These are phyloP conservation scores for Pogonocherus hispidulus DNA, from an alignment of 2,888 invertebrate genomes.

Conservation along the genomic window DNA sequence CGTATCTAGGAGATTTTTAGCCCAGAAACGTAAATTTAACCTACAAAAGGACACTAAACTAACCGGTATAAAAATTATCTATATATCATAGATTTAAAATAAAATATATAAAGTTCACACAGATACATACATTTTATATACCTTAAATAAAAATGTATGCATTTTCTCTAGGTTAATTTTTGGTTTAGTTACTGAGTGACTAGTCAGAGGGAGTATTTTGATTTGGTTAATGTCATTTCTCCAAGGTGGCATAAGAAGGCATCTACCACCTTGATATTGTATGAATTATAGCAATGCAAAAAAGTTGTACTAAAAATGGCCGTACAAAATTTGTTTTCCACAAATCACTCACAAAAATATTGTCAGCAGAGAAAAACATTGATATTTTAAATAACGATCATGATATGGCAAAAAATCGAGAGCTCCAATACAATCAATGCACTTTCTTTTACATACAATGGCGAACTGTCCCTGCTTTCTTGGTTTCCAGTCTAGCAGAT, in stretches of 20 bases:
- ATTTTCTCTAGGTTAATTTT: not conserved
- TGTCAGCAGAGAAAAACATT: conserved; percentile 6
- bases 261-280: conserved; percentile 1
- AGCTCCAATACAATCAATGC: not conserved
- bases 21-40: conserved; percentile 32
- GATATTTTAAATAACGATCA: not conserved
- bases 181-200: not conserved
- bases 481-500: too few species aligned
- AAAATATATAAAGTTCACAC: conserved; percentile 32
- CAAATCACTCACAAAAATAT: conserved; percentile 2
- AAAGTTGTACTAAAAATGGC: not conserved
- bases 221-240: not conserved
- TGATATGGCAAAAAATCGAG: not conserved
- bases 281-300: not conserved
- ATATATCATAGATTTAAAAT: conserved; percentile 27
- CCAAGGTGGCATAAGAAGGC: conserved; percentile 6
- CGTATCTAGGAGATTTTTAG: conserved; percentile 10
- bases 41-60: conserved; percentile 35
- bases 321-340: not conserved
- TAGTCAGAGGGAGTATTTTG: conserved; percentile 10
- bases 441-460: too few species aligned
- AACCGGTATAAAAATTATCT: conserved; percentile 36
- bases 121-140: conserved; percentile 31
- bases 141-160: conserved; percentile 31
- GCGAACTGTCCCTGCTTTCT: too few species aligned